phyloP scores from a whole-genome alignment of 2,113 vertebrate genomes.

The Pluvianellus socialis region DNA sequence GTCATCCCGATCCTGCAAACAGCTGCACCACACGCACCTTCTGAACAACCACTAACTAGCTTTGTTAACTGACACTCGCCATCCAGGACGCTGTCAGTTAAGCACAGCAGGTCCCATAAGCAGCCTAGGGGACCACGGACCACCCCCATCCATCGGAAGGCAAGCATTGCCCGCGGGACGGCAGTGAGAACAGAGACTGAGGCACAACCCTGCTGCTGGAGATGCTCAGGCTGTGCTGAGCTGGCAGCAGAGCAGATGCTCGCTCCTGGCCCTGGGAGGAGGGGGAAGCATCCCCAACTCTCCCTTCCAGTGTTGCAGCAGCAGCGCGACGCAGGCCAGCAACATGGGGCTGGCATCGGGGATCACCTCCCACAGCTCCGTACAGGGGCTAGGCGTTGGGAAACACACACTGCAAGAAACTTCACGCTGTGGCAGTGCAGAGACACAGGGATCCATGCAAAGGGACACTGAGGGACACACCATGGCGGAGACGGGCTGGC shows the following conservation, averaged over 20 bases:
- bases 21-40: not conserved
- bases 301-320: not conserved
- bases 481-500: not conserved
- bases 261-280: not conserved
- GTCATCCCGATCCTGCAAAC: not conserved
- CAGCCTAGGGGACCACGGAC: not conserved
- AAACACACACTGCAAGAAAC: not conserved
- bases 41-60: not conserved
- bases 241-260: not conserved
- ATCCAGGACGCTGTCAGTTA: not conserved
- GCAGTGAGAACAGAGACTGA: not conserved
- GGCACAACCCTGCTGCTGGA: not conserved
- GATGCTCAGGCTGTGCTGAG: not conserved
- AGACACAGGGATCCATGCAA: not conserved
- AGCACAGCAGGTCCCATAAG: not conserved
- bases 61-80: not conserved
- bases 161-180: accelerated
- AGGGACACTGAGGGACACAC: not conserved
- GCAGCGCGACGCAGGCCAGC: not conserved
- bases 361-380: not conserved
- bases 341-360: accelerated
- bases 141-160: not conserved
- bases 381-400: accelerated
- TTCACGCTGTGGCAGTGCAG: not conserved
- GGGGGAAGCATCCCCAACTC: not conserved